Evolutionary conservation across 2,888 invertebrate genomes (phyloP), one percentile per base, ranked within the genome.

Genomic region (Torymus texanus): DNA sequence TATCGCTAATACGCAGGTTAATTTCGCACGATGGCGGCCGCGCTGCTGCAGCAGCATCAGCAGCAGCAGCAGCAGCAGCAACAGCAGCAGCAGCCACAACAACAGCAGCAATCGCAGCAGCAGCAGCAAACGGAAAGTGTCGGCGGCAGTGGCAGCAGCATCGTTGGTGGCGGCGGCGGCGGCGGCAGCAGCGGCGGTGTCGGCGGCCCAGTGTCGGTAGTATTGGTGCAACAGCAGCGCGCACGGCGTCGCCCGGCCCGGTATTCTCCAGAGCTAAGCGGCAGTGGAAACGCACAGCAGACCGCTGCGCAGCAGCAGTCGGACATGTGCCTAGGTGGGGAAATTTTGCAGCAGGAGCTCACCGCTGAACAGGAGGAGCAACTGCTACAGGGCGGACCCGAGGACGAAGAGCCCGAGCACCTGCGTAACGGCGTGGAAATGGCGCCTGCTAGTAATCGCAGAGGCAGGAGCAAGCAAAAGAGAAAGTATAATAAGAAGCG

Each of bases 211-310:
- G 41, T 41, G 41, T 41, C 41, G 1, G 41, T 41, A 41, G 41
- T 41, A 41, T 5, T 41, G 41, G 41, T 41, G 41, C 41, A 41
- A 41, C 41, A 41, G 41, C 41, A 41, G 76, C 81, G 81, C 71
- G 73, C 79, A 65, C 81, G 81, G 70, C 81, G 81, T 62, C 78
- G 81, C 29, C 81, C 81, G 56, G 66, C 81, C 8, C 70, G 79
- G 5, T 81, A 81, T 62, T 81, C 79, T 21, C 81, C 79, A 4
- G 81, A 81, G 75, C 61, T 75, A 8, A 41, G 53, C 55, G 50
- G 61, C 16, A 51, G 41, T 8, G 41, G 41, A 41, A 8, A 8
- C 56, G 18, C 21, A 50, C 68, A 66, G 51, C 73, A 74, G 41
- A 41, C 41, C 41, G 63, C 72, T 62, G 29, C 72, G 18, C 68